phyloP scores from a whole-genome alignment of 1,140 invertebrate species.

The Littorina saxatilis region DNA sequence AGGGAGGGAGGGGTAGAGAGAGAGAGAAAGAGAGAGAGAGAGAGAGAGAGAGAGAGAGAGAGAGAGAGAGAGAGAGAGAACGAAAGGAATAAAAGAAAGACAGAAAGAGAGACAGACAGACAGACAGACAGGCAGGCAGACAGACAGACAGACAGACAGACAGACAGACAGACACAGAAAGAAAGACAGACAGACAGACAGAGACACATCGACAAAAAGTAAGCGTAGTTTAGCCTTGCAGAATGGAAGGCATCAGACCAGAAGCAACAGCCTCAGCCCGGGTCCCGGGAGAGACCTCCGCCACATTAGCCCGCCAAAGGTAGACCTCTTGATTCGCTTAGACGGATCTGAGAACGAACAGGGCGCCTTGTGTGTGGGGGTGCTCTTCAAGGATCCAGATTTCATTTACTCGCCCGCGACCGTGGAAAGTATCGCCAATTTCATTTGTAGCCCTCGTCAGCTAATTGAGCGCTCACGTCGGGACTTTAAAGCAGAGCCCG shows the following conservation, averaged over 20 bases:
- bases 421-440: background rate
- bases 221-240: too few relatives aligned
- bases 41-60: too few relatives aligned
- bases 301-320: background rate
- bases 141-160: too few relatives aligned
- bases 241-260: too few relatives aligned
- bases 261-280: too few relatives aligned
- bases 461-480: conserved; percentile 1
- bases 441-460: conserved; percentile 13
- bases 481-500: background rate
- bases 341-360: background rate
- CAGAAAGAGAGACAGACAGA: too few relatives aligned
- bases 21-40: too few relatives aligned
- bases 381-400: background rate
- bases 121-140: background rate
- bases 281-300: background rate
- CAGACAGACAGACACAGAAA: background rate
- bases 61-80: too few relatives aligned
- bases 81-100: too few relatives aligned
- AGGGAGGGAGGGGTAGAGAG: too few relatives aligned
- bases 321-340: background rate
- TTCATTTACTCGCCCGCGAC: background rate
- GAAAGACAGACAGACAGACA: background rate
- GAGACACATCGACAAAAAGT: background rate
- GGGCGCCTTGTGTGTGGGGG: background rate